Base-by-base conservation (phyloP, 2,888 invertebrate species). In the Orthonychiurus folsomi region DNA sequence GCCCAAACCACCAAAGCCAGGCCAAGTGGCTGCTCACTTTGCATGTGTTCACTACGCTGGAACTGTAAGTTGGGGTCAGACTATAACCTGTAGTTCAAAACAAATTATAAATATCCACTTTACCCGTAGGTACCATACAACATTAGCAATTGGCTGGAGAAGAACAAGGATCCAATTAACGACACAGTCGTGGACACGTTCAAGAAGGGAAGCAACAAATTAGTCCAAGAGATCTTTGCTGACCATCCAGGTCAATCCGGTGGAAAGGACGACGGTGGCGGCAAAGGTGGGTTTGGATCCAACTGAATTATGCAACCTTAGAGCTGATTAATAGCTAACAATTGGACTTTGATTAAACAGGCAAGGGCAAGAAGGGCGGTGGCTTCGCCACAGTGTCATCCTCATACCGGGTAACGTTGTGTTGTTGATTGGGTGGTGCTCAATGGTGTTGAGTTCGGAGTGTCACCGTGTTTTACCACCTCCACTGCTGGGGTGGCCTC, bases 341-440 rank as follows among this genome's bases (percentile, higher is more conserved):
- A 56, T 56, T 15, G 9, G 12, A 56, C 47, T 59, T n/a, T n/a
- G n/a, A 27, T 24, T 12, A n/a, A 54, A 25, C 18, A 25, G 89
- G 89, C 80, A 89, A 91, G 82, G 90, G 90, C 84, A 94, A 94
- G 87, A 96, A 96, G 87, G 93, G 94, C 79, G 93, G 93, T 86
- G 93, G 91, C 82, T 96, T 96, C 86, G 93, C 94, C 82, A 97
- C 97, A 80, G 97, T 99, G 78, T 97, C 97, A 73, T 95, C 94
- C 75, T 88, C 93, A 78, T 97, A 97, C 87, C 91, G 87, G 86
- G 90, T 89, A 75, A 71, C 66, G n/a, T n/a, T n/a, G n/a, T n/a
- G n/a, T n/a, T n/a, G n/a, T n/a, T n/a, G n/a, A n/a, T n/a, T n/a
- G n/a, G n/a, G n/a, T n/a, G n/a, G n/a, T n/a, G n/a, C n/a, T n/a